Percentiles rank a stretch among this genome's conserved stretches.
Conservation (phyloP, 92 coral and sea anemone species). For the Epizoanthus stellaris region DNA sequence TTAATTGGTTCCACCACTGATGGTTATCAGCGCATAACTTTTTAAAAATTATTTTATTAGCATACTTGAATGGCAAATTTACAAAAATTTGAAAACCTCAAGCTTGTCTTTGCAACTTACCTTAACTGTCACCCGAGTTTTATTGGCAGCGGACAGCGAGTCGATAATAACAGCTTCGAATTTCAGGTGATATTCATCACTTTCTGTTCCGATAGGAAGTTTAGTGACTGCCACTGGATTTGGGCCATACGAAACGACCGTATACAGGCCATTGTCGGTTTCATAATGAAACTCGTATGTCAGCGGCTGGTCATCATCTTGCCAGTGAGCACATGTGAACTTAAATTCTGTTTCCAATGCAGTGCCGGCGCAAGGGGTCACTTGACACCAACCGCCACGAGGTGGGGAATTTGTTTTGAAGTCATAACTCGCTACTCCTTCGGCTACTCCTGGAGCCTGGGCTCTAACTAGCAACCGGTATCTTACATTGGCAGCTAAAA, state of each 20-base stretch:
- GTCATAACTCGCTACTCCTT: slow-evolving; percentile 68
- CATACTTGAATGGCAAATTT: too few relatives aligned
- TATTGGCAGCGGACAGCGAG: slow-evolving; percentile 58
- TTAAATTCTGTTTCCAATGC: slow-evolving; percentile 66
- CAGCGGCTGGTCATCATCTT: slow-evolving; percentile 56
- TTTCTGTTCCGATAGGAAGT: slow-evolving; percentile 69
- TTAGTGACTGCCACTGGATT: slow-evolving; percentile 42
- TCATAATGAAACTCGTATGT: slow-evolving; percentile 74
- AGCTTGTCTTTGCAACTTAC: slow-evolving; percentile 26
- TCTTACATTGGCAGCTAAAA: slow-evolving; percentile 24
- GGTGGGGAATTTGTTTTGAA: slow-evolving; percentile 77
- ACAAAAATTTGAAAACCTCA: too few relatives aligned
- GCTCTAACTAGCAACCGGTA: slow-evolving; percentile 62
- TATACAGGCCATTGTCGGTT: slow-evolving; percentile 70
- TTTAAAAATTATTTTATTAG: too few relatives aligned
- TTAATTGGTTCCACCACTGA: neutral
- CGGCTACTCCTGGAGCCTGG: slow-evolving; percentile 31
- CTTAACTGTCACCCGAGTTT: neutral
- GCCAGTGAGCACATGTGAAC: slow-evolving; percentile 60
- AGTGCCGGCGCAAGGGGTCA: slow-evolving; percentile 61
- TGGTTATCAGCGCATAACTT: slow-evolving; percentile 65
- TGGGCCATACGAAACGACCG: slow-evolving; percentile 72
- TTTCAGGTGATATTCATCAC: slow-evolving; percentile 18
- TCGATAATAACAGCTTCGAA: slow-evolving; percentile 64
- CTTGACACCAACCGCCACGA: slow-evolving; percentile 55